Evolutionary conservation across 2,888 invertebrate species (phyloP).

Genomic region (Chrysotoxum bicinctum): DNA sequence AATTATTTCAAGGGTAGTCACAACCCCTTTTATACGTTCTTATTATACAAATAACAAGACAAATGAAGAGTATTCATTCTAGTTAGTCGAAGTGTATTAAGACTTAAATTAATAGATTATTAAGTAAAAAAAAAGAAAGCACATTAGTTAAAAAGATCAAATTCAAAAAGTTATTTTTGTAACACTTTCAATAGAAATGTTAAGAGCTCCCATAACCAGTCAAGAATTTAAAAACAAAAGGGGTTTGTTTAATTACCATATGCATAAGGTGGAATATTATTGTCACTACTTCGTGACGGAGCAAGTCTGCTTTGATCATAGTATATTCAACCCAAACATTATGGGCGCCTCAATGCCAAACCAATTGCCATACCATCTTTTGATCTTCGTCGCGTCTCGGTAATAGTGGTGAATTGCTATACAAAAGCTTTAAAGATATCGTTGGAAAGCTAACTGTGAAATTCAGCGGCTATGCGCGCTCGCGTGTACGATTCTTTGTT

Average conservation of each 20-base stretch:
- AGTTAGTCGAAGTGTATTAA: too few species aligned
- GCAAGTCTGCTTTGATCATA: neutral
- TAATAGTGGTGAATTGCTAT: constrained; percentile 45
- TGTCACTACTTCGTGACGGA: constrained; percentile 42
- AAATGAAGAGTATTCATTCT: too few species aligned
- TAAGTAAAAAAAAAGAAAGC: too few species aligned
- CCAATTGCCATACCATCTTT: constrained; percentile 40
- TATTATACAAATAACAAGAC: too few species aligned
- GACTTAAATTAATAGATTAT: too few species aligned
- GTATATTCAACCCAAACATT: constrained; percentile 29
- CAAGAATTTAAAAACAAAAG: neutral
- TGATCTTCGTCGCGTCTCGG: constrained; percentile 19
- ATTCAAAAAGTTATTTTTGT: too few species aligned
- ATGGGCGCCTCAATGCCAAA: constrained; percentile 52
- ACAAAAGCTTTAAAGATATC: constrained; percentile 18
- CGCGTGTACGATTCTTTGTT: constrained; percentile 9
- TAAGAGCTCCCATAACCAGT: too few species aligned
- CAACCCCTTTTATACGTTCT: too few species aligned
- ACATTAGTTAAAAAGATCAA: too few species aligned
- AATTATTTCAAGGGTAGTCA: too few species aligned
- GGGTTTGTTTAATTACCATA: constrained; percentile 39
- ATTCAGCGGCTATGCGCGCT: constrained; percentile 28
- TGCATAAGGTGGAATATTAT: constrained; percentile 12
- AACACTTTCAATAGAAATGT: too few species aligned
- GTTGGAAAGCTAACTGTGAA: constrained; percentile 50